Evolutionary conservation across 2,797 vertebrate species (phyloP).

Genomic region (Sebastiscus albofasciatus): DNA sequence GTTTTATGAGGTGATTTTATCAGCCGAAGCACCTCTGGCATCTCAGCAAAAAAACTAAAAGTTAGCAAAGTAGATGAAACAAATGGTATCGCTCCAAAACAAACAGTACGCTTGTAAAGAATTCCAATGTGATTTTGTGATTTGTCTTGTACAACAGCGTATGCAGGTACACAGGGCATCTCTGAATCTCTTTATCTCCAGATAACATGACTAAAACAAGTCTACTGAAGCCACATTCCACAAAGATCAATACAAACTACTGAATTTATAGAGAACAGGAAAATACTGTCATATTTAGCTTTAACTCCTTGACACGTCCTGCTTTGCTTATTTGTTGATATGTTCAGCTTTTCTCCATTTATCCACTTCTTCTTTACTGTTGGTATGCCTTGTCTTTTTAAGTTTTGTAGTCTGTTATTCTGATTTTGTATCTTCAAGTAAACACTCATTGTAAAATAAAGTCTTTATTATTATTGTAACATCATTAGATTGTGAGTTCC

Average conservation of each 20-base stretch:
- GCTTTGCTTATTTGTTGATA: background rate
- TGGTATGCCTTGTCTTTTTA: background rate
- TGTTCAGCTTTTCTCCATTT: background rate
- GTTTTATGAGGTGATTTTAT: conserved; percentile 8
- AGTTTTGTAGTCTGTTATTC: background rate
- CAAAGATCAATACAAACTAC: conserved; percentile 33
- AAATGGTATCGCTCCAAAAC: background rate
- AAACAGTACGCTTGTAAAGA: background rate
- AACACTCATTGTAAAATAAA: conserved; percentile 2
- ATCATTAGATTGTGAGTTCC: conserved; percentile 42
- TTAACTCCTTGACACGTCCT: background rate
- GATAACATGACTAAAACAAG: background rate
- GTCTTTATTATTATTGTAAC: conserved; percentile 39
- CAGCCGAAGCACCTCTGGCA: background rate
- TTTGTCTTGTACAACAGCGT: background rate
- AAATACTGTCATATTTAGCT: background rate
- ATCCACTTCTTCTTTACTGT: background rate
- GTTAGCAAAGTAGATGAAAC: background rate
- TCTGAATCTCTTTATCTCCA: background rate
- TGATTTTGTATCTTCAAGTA: background rate
- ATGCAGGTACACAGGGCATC: background rate
- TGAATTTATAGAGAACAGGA: conserved; percentile 22
- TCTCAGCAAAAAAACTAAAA: background rate
- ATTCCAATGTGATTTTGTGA: background rate
- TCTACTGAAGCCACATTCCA: conserved; percentile 18